Evolutionary conservation across 1,140 invertebrate species (phyloP).

Genomic region (Solen grandis): DNA sequence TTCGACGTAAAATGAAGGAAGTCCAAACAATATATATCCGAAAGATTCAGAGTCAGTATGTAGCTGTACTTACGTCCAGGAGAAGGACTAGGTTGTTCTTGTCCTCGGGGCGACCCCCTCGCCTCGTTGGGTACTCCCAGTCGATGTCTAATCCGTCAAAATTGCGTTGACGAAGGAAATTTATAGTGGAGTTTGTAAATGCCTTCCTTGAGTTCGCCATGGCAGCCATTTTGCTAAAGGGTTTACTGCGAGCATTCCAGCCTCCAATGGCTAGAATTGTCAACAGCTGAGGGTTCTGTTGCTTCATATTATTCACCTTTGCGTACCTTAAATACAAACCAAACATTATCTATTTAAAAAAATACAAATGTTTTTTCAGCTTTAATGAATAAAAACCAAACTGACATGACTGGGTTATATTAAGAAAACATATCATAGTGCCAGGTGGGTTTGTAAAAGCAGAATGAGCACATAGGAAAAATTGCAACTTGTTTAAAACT

Average conservation of each 20-base stretch:
- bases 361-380: too few relatives aligned
- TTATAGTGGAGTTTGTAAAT: slow-evolving; percentile 96
- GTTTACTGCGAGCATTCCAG: slow-evolving; percentile 96
- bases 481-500: too few relatives aligned
- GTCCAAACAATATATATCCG: too few relatives aligned
- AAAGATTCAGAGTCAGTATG: too few relatives aligned
- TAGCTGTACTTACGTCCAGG: slow-evolving; percentile 68
- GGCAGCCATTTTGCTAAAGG: slow-evolving; percentile 85
- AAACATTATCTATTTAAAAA: too few relatives aligned
- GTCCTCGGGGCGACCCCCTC: slow-evolving; percentile 86
- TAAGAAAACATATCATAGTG: too few relatives aligned
- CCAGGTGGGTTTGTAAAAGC: too few relatives aligned
- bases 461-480: too few relatives aligned
- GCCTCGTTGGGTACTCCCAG: slow-evolving; percentile 93
- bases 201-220: slow-evolving; percentile 84
- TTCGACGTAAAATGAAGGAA: too few relatives aligned
- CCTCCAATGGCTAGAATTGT: slow-evolving; percentile 95
- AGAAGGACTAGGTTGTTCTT: slow-evolving; percentile 75
- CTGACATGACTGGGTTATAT: too few relatives aligned
- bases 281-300: slow-evolving; percentile 94
- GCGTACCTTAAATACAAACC: slow-evolving; percentile 49
- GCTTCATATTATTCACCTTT: slow-evolving; percentile 86
- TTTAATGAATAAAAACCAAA: too few relatives aligned
- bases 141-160: slow-evolving; percentile 97
- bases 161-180: slow-evolving; percentile 93